Conservation (phyloP, 2,113 vertebrate genomes). For the Gadus chalcogrammus region DNA sequence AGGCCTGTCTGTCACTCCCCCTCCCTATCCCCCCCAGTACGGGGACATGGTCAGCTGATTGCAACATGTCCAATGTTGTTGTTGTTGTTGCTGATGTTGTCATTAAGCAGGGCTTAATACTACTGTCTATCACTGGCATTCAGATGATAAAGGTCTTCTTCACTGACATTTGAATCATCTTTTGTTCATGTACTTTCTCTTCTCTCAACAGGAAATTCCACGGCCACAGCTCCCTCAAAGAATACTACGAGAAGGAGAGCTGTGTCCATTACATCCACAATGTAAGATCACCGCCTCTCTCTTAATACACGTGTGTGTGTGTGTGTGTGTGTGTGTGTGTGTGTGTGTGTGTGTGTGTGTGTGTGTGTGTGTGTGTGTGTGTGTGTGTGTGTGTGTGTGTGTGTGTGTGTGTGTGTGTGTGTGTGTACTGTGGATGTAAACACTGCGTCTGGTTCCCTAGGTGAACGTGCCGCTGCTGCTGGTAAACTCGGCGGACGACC, state of each 20-base stretch:
- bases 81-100: not conserved
- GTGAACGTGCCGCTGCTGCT: conserved; percentile 92
- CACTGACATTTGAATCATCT: not conserved
- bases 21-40: too few relatives aligned
- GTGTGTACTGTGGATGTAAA: not conserved
- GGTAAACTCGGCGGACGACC: conserved; percentile 94
- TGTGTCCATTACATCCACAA: conserved; percentile 93
- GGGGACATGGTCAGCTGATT: too few relatives aligned
- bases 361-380: not conserved
- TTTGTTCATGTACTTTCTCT: not conserved
- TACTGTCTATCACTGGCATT: too few relatives aligned
- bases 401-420: not conserved
- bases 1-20: too few relatives aligned
- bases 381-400: too few relatives aligned
- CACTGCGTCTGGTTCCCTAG: conserved; percentile 54
- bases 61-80: not conserved
- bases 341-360: not conserved
- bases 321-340: too few relatives aligned
- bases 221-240: conserved; percentile 89
- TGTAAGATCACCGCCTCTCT: conserved; percentile 67
- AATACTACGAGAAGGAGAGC: conserved; percentile 97
- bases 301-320: not conserved
- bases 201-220: conserved; percentile 87
- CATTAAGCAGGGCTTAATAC: not conserved
- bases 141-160: too few relatives aligned